Evolutionary conservation across 2,113 vertebrate genomes (phyloP), one percentile per base, ranked within the genome.

Genomic region (Balaeniceps rex): DNA sequence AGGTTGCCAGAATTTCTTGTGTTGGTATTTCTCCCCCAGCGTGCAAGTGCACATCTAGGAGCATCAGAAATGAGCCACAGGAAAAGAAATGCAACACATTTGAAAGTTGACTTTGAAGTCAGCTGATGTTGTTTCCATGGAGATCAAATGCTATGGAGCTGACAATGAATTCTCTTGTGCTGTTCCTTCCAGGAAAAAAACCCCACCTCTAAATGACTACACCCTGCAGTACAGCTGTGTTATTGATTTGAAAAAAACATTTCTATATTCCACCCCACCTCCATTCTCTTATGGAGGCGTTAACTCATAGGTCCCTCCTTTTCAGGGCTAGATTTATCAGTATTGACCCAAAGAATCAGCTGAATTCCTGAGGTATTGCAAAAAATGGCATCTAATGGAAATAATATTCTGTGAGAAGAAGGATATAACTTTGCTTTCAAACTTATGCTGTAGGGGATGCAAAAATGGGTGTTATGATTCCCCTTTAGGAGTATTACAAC

Each of bases 21-120:
- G 54, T 83, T 87, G 77, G 36, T 70, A 70, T 89, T 84, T 93
- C 82, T 86, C 64, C 71, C 57, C 34, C 33, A 70, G 64, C 4
- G 6, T 76, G 42, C 68, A 79, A 92, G 40, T 46, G 44, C 75
- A 83, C 58, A 65, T 81, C 49, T 87, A 86, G 86, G 76, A 97
- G 84, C 52, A 94, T 86, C 79, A 94, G 42, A 88, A 88, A 95
- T 12, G 11, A 97, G 57, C n/a, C 49, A 84, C 12, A 22, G 61
- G 63, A 11, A 68, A 71, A 71, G 80, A 72, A 57, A 64, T 33
- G 34, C 51, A 46, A 55, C 66, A 24, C 34, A 65, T 91, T 88
- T 95, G 94, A 96, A 97, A 93, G 90, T 34, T 91, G 90, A 83
- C 91, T 97, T 94, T 96, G 92, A 97, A 97, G 96, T 91, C 87